phyloP scores from a whole-genome alignment of 1,140 invertebrate genomes.

The Bombus confusus region DNA sequence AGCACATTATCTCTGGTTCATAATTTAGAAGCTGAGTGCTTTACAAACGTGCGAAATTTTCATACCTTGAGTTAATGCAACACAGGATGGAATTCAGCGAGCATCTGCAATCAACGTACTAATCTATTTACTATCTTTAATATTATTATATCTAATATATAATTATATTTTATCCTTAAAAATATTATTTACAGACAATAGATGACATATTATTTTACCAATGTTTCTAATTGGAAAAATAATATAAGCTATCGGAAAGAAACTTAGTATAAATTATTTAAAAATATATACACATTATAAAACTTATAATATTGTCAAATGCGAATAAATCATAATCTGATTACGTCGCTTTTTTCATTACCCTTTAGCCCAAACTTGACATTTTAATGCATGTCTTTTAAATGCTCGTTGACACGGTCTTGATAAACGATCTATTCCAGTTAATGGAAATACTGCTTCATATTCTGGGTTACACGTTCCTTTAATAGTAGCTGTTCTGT shows the following conservation, averaged over 20 bases:
- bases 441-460: conserved; percentile 87
- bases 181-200: neutral
- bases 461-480: conserved; percentile 96
- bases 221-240: neutral
- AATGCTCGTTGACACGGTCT: conserved; percentile 92
- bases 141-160: conserved; percentile 3
- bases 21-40: conserved; percentile 44
- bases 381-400: conserved; percentile 94
- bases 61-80: conserved; percentile 82
- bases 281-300: conserved; percentile 19
- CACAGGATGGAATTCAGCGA: conserved; percentile 81
- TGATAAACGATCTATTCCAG: conserved; percentile 90
- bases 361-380: conserved; percentile 97
- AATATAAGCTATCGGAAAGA: neutral
- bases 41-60: conserved; percentile 61
- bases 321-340: neutral
- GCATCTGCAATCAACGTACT: conserved; percentile 82
- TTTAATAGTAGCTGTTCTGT: conserved; percentile 90
- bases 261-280: neutral
- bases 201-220: neutral
- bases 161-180: neutral
- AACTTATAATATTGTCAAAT: neutral
- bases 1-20: conserved; percentile 9
- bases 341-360: conserved; percentile 79
- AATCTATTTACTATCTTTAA: conserved; percentile 76